Evolutionary conservation across 30 jellyfish, hydroid and myxozoan species (phyloP).

Genomic region (Chrysaora quinquecirrha): DNA sequence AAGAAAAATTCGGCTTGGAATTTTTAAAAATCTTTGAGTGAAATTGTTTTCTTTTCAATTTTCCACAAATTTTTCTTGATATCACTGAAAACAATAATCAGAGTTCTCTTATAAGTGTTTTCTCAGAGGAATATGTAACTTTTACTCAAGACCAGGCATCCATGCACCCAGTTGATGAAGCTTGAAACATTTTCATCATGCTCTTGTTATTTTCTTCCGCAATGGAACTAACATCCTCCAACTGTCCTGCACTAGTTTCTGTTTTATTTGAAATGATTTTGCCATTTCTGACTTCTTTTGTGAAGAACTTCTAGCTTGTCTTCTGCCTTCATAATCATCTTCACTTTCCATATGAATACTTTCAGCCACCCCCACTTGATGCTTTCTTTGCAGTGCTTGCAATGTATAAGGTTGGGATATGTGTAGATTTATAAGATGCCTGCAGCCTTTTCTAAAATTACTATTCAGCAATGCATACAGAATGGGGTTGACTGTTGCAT

Average conservation of each 20-base stretch:
- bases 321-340: slow-evolving; percentile 42
- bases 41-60: no score
- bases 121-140: no score
- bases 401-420: slow-evolving; percentile 74
- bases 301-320: not conserved
- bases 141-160: no score
- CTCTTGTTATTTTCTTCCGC: slow-evolving; percentile 22
- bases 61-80: no score
- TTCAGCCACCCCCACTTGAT: slow-evolving; percentile 70
- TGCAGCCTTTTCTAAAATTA: slow-evolving; percentile 78
- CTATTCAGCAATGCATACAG: slow-evolving; percentile 69
- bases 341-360: slow-evolving; percentile 65
- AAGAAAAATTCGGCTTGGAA: no score
- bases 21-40: no score
- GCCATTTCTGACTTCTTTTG: not conserved
- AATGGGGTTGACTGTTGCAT: slow-evolving; percentile 71
- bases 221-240: not conserved
- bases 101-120: no score
- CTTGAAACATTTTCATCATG: slow-evolving; percentile 55
- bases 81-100: no score
- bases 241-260: slow-evolving; percentile 22
- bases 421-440: slow-evolving; percentile 61
- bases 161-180: slow-evolving; percentile 65
- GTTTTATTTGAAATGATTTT: no score
- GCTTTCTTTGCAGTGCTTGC: slow-evolving; percentile 62